Conservation (phyloP, 2,113 vertebrate genomes). For the Syrrhaptes paradoxus region DNA sequence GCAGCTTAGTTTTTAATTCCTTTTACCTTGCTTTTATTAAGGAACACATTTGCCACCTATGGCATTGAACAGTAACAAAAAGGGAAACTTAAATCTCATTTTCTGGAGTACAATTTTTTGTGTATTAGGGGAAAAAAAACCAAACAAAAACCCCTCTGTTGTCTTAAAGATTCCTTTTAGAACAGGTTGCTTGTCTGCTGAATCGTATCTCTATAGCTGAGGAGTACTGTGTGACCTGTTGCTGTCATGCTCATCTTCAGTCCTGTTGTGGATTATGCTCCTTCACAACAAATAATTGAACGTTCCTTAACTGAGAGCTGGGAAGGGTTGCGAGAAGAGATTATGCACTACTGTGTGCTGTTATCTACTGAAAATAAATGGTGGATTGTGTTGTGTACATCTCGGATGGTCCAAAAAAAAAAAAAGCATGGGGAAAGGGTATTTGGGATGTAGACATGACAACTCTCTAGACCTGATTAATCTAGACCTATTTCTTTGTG, state of each 20-base stretch:
- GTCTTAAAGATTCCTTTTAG: not conserved
- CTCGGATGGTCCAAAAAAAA: not conserved
- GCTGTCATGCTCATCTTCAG: not conserved
- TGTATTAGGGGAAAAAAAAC: not conserved
- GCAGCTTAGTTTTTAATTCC: not conserved
- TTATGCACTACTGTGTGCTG: not conserved
- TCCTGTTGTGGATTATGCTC: not conserved
- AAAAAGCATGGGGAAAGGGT: not conserved
- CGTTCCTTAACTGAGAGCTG: not conserved
- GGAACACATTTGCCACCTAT: not conserved
- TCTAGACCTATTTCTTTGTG: not conserved
- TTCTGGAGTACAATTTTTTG: not conserved
- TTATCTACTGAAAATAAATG: not conserved
- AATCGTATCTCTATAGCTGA: not conserved
- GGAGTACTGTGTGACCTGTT: not conserved
- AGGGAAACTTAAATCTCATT: not conserved
- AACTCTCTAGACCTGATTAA: not conserved
- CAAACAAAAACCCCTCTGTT: rapidly evolving
- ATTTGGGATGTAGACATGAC: not conserved
- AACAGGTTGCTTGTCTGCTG: not conserved
- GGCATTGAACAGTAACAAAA: not conserved
- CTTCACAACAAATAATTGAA: not conserved
- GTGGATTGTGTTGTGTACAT: not conserved
- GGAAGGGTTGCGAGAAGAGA: not conserved
- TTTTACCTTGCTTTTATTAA: not conserved